Evolutionary conservation across 2,113 vertebrate genomes (phyloP), one percentile per base, ranked within the genome.

Genomic region (Calonectris borealis): DNA sequence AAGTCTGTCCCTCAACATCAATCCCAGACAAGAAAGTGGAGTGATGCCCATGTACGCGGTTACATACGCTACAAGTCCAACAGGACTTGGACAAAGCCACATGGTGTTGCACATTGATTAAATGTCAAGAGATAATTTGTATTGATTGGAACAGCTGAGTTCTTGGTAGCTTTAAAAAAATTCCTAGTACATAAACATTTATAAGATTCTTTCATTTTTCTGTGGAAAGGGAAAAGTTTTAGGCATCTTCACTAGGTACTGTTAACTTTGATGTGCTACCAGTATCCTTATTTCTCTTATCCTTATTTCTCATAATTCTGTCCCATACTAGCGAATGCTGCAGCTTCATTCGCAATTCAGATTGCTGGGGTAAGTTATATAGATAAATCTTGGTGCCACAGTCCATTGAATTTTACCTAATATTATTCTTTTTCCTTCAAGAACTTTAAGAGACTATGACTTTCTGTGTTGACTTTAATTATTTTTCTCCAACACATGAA

Each of bases 371-470:
- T 69, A 93, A 94, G 76, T 75, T 68, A 57, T 52, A 76, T 9
- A 91, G 80, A 91, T 93, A 96, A 94, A 96, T 96, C 87, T 91
- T 42, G 26, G 36, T 94, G 86, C 44, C 58, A 84, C 26, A 82
- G 49, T 82, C 72, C 73, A 70, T 73, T 91, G 86, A 69, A 66
- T 91, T 94, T 91, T 91, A 86, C 70, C 66, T 77, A 91, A 84
- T 93, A 94, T 82, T 94, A 79, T 65, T 95, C 68, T 91, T 92
- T 93, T 93, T 77, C 62, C 62, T 88, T 87, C 66, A 87, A 84
- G 96, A 89, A 49, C 54, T 83, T 77, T 65, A 64, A 61, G 57
- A 87, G 84, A 26, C 82, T 85, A 42, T 82, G 91, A 69, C 58
- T 93, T 93, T 91, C 70, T 90, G 60, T 82, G 77, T 38, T 93